Conservation (phyloP, 2,888 invertebrate species). For the Drymonia ruficornis region DNA sequence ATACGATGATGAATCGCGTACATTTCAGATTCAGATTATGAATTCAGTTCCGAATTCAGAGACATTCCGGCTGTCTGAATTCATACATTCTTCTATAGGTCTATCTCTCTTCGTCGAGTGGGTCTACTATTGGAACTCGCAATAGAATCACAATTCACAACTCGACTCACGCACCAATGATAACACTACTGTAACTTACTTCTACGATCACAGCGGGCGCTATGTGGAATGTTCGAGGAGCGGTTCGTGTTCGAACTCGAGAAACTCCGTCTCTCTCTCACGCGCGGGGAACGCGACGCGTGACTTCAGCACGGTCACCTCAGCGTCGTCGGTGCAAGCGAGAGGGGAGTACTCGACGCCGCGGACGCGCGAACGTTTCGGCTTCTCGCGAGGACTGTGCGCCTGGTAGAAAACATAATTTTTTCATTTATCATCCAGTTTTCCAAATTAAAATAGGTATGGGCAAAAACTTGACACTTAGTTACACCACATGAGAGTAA, state of each 20-base stretch:
- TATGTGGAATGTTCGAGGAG: constrained; percentile 76
- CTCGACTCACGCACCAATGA: constrained; percentile 8
- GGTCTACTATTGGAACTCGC: constrained; percentile 22
- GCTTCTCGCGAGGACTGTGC: constrained; percentile 39
- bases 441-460: too few relatives aligned
- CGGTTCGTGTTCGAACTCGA: constrained; percentile 56
- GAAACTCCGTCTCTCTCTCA: constrained; percentile 33
- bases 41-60: too few relatives aligned
- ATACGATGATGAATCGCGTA: too few relatives aligned
- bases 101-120: too few relatives aligned
- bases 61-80: too few relatives aligned
- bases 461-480: too few relatives aligned
- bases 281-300: constrained; percentile 47
- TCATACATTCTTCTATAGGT: too few relatives aligned
- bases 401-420: constrained; percentile 30
- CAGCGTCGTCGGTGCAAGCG: constrained; percentile 68
- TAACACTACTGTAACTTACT: constrained; percentile 40
- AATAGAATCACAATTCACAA: constrained; percentile 25
- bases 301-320: constrained; percentile 57
- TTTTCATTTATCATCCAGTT: too few relatives aligned
- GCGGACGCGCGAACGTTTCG: constrained; percentile 50
- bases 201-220: constrained; percentile 67
- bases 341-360: constrained; percentile 67
- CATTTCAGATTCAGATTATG: too few relatives aligned
- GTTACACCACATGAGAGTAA: too few relatives aligned